These are phyloP conservation scores for Cepaea hortensis DNA, from an alignment of 2,888 invertebrate genomes.

Conservation along the genomic window DNA sequence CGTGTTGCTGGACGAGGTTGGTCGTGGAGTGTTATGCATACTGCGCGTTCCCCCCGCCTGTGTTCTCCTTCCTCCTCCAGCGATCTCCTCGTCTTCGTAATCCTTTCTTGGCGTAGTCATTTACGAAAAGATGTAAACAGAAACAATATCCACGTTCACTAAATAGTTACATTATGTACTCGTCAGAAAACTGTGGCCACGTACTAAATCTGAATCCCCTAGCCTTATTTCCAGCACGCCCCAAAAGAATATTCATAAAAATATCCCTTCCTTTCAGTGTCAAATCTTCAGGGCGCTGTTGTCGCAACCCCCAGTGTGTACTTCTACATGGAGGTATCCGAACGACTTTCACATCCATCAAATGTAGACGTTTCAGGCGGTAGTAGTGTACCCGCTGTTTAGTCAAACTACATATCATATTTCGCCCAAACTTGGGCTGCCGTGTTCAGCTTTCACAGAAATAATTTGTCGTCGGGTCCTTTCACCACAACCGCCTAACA, in stretches of 20 bases:
- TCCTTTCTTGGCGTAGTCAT: constrained; percentile 67
- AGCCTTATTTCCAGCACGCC: neutral
- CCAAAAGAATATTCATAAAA: neutral
- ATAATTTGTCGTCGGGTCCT: neutral
- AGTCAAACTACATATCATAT: constrained; percentile 6
- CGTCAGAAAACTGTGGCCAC: neutral
- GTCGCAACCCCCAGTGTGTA: constrained; percentile 8
- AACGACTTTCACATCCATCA: constrained; percentile 12
- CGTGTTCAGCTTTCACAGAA: constrained; percentile 15
- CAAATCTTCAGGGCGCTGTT: constrained; percentile 13
- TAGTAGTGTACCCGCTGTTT: neutral
- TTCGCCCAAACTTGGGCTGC: neutral
- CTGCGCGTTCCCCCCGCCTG: constrained; percentile 65
- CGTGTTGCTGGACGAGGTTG: constrained; percentile 63
- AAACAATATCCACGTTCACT: neutral
- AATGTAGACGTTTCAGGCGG: neutral
- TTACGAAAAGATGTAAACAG: neutral
- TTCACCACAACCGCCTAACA: constrained; percentile 24
- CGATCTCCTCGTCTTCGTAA: constrained; percentile 65
- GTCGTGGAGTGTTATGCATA: constrained; percentile 68
- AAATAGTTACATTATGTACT: constrained; percentile 23
- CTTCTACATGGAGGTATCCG: neutral
- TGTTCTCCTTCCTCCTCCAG: constrained; percentile 60
- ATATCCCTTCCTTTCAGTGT: neutral
- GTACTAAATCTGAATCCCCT: neutral